phyloP scores from a whole-genome alignment of 2,113 vertebrate species.

The Zeus faber region DNA sequence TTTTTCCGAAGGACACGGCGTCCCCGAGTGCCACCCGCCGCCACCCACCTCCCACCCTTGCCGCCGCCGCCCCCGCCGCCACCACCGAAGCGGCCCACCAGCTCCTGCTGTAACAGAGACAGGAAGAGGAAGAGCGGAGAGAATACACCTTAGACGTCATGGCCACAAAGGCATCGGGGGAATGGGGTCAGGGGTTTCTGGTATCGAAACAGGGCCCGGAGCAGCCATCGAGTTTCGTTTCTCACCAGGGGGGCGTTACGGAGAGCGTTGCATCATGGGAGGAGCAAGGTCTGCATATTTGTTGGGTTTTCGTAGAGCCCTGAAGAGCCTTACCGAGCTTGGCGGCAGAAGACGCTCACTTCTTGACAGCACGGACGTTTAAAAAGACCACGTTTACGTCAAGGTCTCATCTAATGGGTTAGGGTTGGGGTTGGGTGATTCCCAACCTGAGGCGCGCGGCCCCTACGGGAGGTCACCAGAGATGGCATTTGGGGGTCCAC shows the following conservation, averaged over 20 bases:
- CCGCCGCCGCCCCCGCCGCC: background rate
- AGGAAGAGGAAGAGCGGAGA: slow-evolving; percentile 56
- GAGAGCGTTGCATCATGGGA: background rate
- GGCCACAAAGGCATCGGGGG: slow-evolving; percentile 35
- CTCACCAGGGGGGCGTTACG: background rate
- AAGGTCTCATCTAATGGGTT: too few species aligned
- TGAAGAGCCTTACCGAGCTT: too few species aligned
- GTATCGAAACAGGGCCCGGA: slow-evolving; percentile 16
- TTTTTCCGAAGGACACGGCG: slow-evolving; percentile 49
- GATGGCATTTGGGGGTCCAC: too few species aligned
- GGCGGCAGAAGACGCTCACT: too few species aligned
- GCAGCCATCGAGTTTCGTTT: slow-evolving; percentile 1
- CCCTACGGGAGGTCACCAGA: too few species aligned
- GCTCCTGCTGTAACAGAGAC: slow-evolving; percentile 13
- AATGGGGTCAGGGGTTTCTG: background rate
- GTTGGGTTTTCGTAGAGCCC: too few species aligned
- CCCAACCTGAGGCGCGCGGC: too few species aligned
- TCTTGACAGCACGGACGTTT: too few species aligned
- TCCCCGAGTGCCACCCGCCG: too few species aligned
- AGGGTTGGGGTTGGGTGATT: too few species aligned
- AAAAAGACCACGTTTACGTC: too few species aligned
- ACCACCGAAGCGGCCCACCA: background rate
- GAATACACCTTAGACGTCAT: slow-evolving; percentile 56
- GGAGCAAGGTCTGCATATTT: too few species aligned
- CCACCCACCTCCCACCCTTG: slow-evolving; percentile 3